These are phyloP conservation scores for Clanis bilineata DNA, from an alignment of 2,888 invertebrate genomes.

Conservation along the genomic window DNA sequence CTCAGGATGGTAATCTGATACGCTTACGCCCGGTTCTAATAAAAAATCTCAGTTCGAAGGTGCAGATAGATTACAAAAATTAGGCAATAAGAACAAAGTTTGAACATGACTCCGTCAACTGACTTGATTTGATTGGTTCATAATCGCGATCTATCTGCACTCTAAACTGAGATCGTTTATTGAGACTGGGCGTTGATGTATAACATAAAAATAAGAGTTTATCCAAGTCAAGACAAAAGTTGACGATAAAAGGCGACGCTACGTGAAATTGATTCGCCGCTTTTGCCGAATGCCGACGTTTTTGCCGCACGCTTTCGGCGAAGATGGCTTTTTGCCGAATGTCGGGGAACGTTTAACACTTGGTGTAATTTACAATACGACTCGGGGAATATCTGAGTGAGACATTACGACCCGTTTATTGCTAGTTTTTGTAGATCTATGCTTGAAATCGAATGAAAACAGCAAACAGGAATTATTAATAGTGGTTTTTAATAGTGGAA, in stretches of 20 bases:
- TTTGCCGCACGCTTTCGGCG: conserved; percentile 28
- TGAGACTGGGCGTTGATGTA: not conserved
- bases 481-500: no score
- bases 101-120: no score
- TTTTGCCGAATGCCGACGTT: conserved; percentile 27
- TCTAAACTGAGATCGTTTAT: no score
- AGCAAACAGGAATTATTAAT: no score
- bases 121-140: no score
- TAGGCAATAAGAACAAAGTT: no score
- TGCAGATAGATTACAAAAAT: no score
- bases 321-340: conserved; percentile 27
- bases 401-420: not conserved
- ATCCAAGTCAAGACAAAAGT: not conserved
- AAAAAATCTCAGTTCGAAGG: no score
- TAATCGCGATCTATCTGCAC: no score
- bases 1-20: no score
- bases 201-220: not conserved
- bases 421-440: not conserved
- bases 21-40: no score
- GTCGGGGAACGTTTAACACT: conserved; percentile 22
- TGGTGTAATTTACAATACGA: conserved; percentile 26
- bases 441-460: not conserved
- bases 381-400: conserved; percentile 17
- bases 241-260: conserved; percentile 21
- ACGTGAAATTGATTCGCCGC: conserved; percentile 32